These are phyloP conservation scores for Leptinotarsa peninsularis DNA, from an alignment of 2,888 invertebrate genomes.

Conservation along the genomic window DNA sequence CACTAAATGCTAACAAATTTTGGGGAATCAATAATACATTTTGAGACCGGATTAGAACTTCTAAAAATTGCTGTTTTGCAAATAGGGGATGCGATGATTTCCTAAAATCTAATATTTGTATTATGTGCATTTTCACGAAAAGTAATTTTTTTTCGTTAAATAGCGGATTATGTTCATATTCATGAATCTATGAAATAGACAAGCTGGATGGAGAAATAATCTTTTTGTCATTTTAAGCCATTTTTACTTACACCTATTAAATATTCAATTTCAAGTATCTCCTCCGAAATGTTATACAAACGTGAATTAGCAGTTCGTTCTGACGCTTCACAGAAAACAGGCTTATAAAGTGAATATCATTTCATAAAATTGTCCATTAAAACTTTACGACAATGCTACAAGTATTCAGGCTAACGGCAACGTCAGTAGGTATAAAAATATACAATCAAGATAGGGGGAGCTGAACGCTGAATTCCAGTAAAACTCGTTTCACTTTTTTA, in stretches of 20 bases:
- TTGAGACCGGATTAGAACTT: too few relatives aligned
- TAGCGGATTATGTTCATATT: too few relatives aligned
- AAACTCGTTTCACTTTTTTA: slow-evolving; percentile 36
- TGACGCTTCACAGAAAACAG: background rate
- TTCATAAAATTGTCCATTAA: slow-evolving; percentile 20
- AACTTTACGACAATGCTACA: slow-evolving; percentile 20
- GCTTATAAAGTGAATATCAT: slow-evolving; percentile 19
- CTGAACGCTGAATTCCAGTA: slow-evolving; percentile 23
- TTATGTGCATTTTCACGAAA: too few relatives aligned
- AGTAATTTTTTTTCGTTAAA: too few relatives aligned
- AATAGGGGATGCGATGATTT: too few relatives aligned
- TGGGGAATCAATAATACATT: too few relatives aligned
- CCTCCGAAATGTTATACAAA: slow-evolving; percentile 3
- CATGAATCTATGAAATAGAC: background rate
- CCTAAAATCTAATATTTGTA: too few relatives aligned
- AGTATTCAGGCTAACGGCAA: slow-evolving; percentile 20
- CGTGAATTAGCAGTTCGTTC: slow-evolving; percentile 15
- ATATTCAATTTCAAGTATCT: slow-evolving; percentile 12
- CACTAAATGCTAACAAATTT: too few relatives aligned
- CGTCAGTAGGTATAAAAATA: slow-evolving; percentile 21
- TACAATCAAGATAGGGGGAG: slow-evolving; percentile 25
- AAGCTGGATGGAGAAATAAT: too few relatives aligned
- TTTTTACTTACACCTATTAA: background rate
- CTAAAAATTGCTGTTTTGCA: too few relatives aligned
- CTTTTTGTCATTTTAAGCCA: background rate